phyloP scores from a whole-genome alignment of 2,888 invertebrate genomes.

The Anticlea derivata region DNA sequence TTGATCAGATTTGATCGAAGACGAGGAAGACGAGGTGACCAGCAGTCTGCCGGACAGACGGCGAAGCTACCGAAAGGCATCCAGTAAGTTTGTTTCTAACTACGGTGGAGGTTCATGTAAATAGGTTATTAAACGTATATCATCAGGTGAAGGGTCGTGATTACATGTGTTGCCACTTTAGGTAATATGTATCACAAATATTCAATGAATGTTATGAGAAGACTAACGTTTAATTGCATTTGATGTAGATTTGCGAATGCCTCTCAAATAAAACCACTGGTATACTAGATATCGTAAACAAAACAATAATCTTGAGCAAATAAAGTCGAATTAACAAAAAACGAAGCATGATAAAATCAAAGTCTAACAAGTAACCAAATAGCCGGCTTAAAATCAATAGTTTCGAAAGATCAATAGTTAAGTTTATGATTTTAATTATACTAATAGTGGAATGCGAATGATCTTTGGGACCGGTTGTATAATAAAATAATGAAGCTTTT shows the following conservation, averaged over 20 bases:
- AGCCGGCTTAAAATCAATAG: conserved; percentile 4
- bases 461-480: conserved; percentile 23
- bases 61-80: conserved; percentile 80
- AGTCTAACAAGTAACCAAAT: conserved; percentile 13
- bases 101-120: conserved; percentile 28
- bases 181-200: conserved; percentile 22
- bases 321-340: conserved; percentile 16
- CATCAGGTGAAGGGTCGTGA: conserved; percentile 33
- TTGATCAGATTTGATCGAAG: conserved; percentile 83
- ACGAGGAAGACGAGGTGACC: conserved; percentile 81
- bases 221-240: conserved; percentile 21
- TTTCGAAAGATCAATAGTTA: conserved; percentile 13
- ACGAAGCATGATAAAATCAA: conserved; percentile 25
- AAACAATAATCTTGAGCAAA: conserved; percentile 23
- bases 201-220: conserved; percentile 3
- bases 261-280: conserved; percentile 10
- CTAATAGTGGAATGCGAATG: conserved; percentile 21
- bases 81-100: conserved; percentile 76
- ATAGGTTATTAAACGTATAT: conserved; percentile 15
- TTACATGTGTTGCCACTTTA: conserved; percentile 28
- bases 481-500: conserved; percentile 15
- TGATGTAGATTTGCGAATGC: conserved; percentile 15
- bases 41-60: conserved; percentile 74
- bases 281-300: conserved; percentile 11
- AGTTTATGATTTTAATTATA: conserved; percentile 23